These are phyloP conservation scores for Sarcophaga rosellei DNA, from an alignment of 2,888 invertebrate species.

Conservation along the genomic window DNA sequence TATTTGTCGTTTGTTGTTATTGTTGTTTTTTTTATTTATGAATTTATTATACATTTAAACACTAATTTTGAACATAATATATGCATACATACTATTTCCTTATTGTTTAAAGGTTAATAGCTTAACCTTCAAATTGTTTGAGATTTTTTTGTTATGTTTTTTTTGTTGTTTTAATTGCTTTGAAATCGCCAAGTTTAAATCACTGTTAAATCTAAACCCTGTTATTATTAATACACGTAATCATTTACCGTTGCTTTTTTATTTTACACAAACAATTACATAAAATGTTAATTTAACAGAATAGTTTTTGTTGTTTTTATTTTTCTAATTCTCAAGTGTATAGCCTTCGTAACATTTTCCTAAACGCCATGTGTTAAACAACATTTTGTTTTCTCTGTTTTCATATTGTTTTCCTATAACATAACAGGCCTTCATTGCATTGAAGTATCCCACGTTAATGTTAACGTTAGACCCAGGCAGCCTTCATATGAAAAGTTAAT, in stretches of 20 bases:
- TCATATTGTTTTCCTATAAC: not conserved
- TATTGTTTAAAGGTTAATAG: constrained; percentile 45
- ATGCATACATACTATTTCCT: constrained; percentile 41
- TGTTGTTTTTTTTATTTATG: not conserved
- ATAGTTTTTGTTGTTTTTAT: not conserved
- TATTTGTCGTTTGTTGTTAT: not conserved
- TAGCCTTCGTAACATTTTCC: not conserved
- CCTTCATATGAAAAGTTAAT: not conserved
- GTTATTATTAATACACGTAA: not conserved
- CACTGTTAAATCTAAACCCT: not conserved
- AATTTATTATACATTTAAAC: constrained; percentile 53
- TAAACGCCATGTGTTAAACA: not conserved
- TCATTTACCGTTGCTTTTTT: constrained; percentile 16
- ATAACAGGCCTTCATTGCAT: not conserved
- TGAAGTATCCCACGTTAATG: not conserved
- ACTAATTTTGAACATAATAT: constrained; percentile 35
- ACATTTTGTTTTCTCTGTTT: not conserved
- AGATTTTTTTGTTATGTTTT: not conserved
- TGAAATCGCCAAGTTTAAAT: not conserved
- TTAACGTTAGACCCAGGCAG: not conserved
- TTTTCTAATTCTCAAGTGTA: not conserved
- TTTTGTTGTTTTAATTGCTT: not conserved
- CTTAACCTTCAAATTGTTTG: constrained; percentile 37
- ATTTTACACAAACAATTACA: not conserved
- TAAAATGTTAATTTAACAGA: constrained; percentile 9